Base-by-base conservation (phyloP, 2,888 invertebrate genomes). In the Rhamphomyia laevipes region DNA sequence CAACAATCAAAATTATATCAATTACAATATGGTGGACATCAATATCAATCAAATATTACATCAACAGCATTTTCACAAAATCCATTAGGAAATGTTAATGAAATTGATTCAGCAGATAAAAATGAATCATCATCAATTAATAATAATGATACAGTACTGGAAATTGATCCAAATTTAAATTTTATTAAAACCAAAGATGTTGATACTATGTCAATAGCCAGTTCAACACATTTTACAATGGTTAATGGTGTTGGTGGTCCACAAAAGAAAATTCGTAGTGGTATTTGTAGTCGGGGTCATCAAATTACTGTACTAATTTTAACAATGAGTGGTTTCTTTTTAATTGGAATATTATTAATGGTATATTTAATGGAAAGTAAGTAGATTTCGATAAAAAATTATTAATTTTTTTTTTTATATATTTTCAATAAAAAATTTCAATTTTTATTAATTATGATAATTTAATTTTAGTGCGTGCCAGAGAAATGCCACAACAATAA, bases 161-260 rank as follows among this genome's bases (percentile, higher is more conserved):
- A 61, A 47, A 66, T 70, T 48, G 66, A 66, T 61, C 66, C 66
- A 51, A 67, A 68, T 60, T 59, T 67, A 56, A 59, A 66, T 58
- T 65, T 66, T 48, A 57, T 64, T 51, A 60, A 60, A 64, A 59
- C 70, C 73, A 58, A 76, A 77, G 65, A 75, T 75, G 59, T 71
- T 71, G 88, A 88, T 66, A 77, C 78, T 46, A 76, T 78, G 51
- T 88, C 88, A 37, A 75, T 87, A 52, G 88, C 87, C 47, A 88
- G 88, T 71, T 88, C 88, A 53, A 88, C 85, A 63, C 88, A 89
- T 69, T 89, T 89, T 66, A 89, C 89, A 12, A 85, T 89, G 48
- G 84, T 89, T 52, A 88, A 88, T 65, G 84, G 84, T 48, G 78
- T 82, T 59, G 78, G 80, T 48, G 77, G 82, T 60, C 76, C 77